Conservation (phyloP, 2,113 vertebrate genomes). For the Poecile atricapillus region DNA sequence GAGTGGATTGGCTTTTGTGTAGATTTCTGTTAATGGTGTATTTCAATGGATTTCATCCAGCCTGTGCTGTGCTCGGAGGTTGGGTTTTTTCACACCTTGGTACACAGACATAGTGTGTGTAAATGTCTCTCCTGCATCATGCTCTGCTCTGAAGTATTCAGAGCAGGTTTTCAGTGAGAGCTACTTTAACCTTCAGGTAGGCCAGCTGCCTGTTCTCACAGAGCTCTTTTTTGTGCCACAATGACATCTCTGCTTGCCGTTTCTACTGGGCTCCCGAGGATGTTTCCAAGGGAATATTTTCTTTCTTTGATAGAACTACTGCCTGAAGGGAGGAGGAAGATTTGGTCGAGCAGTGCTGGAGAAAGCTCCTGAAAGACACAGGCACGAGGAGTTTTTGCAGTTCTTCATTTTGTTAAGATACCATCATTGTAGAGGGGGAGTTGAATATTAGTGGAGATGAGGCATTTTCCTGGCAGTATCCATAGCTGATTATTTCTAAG, state of each 20-base stretch:
- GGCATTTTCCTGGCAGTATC: constrained; percentile 9
- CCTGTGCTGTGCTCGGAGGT: background rate
- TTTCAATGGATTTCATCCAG: background rate
- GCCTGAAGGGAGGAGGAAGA: background rate
- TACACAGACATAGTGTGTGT: background rate
- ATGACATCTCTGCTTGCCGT: background rate
- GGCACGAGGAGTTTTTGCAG: background rate
- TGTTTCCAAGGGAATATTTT: background rate
- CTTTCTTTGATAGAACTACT: background rate
- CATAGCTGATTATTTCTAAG: background rate
- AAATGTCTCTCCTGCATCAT: background rate
- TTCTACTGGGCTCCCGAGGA: background rate
- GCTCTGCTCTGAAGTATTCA: background rate
- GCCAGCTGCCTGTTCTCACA: constrained; percentile 16
- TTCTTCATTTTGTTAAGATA: background rate
- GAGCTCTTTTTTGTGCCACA: background rate
- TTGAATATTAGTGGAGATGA: background rate
- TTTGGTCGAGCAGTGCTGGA: background rate
- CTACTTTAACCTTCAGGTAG: constrained; percentile 37
- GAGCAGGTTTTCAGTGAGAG: background rate
- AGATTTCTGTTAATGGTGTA: background rate
- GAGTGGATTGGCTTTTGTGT: constrained; percentile 43
- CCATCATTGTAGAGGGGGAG: background rate
- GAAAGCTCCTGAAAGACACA: background rate
- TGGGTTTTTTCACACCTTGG: background rate